phyloP scores from a whole-genome alignment of 2,888 invertebrate genomes.

The Maniola hyperantus region DNA sequence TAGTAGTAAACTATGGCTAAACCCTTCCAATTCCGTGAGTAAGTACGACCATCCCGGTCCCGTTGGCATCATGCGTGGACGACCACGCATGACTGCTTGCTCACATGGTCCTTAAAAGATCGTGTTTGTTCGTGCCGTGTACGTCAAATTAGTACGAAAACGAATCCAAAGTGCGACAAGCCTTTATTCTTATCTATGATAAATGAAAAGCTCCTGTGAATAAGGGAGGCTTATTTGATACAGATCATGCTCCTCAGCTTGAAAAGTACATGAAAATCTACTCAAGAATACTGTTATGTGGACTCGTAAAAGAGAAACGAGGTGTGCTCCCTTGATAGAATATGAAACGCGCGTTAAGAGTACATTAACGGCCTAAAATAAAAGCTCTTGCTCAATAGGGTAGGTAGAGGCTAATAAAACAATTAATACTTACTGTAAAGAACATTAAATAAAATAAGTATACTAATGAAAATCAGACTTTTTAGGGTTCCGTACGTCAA shows the following conservation, averaged over 20 bases:
- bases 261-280: constrained; percentile 36
- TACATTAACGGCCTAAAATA: background rate
- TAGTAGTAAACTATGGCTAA: too few species aligned
- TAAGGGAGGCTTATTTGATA: constrained; percentile 3
- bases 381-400: constrained; percentile 5
- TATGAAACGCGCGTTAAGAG: constrained; percentile 28
- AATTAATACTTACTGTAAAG: background rate
- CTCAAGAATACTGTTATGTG: constrained; percentile 34
- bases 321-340: constrained; percentile 26
- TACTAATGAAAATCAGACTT: too few species aligned
- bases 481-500: too few species aligned
- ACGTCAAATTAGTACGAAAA: too few species aligned
- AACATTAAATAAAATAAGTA: background rate
- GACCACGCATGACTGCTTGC: too few species aligned
- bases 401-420: background rate
- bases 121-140: too few species aligned
- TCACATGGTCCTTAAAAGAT: too few species aligned
- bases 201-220: constrained; percentile 6
- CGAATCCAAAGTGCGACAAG: too few species aligned
- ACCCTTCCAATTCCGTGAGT: too few species aligned
- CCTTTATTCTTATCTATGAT: background rate
- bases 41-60: too few species aligned
- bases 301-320: constrained; percentile 21
- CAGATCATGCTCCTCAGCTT: background rate
- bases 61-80: too few species aligned